phyloP scores from a whole-genome alignment of 2,797 vertebrate species.

The Myotis daubentonii region DNA sequence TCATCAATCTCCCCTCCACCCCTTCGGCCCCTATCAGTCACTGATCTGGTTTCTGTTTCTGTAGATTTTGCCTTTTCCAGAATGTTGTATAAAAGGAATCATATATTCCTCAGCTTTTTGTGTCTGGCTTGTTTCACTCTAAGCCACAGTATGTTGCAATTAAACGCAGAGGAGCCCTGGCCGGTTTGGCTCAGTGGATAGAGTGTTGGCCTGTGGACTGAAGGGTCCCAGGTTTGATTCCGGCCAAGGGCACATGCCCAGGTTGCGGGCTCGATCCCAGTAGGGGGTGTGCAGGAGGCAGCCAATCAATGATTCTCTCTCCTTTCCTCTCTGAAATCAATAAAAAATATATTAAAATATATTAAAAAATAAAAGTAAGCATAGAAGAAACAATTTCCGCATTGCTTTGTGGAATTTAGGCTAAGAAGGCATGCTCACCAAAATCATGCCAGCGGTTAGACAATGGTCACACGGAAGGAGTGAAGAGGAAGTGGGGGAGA shows the following conservation, averaged over 20 bases:
- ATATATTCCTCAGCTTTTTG: not conserved
- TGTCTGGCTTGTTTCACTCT: constrained; percentile 48
- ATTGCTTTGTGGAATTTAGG: constrained; percentile 44
- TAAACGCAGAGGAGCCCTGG: not conserved
- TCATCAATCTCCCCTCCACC: not conserved
- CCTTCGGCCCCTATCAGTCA: not conserved
- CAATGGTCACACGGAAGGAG: not conserved
- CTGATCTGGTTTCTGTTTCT: not conserved
- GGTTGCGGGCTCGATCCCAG: too few species aligned
- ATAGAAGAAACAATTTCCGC: not conserved
- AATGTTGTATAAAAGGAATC: not conserved
- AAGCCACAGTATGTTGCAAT: constrained; percentile 34
- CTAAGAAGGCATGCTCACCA: constrained; percentile 23
- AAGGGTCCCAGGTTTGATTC: too few species aligned
- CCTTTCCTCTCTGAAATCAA: too few species aligned
- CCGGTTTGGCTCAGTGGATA: too few species aligned
- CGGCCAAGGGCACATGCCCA: too few species aligned
- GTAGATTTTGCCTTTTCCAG: constrained; percentile 22
- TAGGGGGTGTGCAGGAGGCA: too few species aligned
- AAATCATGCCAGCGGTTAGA: not conserved
- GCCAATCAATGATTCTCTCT: too few species aligned
- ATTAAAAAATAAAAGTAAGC: too few species aligned
- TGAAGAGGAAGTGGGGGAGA: not conserved
- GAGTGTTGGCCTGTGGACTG: too few species aligned
- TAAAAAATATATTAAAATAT: too few species aligned